phyloP scores from a whole-genome alignment of 2,797 vertebrate genomes.

The Pogonophryne albipinna region DNA sequence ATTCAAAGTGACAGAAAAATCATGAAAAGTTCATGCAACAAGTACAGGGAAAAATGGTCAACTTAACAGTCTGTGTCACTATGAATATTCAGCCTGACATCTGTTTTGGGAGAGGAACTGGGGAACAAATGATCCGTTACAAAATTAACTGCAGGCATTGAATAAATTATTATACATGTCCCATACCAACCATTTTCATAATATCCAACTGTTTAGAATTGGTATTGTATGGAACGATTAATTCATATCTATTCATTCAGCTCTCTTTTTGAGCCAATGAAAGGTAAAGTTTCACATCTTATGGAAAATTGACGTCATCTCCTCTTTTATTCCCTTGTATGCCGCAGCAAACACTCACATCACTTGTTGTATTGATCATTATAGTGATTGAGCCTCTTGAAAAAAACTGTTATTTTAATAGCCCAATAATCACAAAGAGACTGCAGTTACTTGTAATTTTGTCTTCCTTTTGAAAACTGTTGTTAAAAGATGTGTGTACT shows the following conservation, averaged over 20 bases:
- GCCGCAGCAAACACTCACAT: slow-evolving; percentile 14
- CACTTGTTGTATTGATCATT: slow-evolving; percentile 8
- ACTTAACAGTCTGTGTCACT: slow-evolving; percentile 21
- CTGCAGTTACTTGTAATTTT: background rate
- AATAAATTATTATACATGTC: slow-evolving; percentile 23
- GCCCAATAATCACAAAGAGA: background rate
- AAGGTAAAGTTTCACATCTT: slow-evolving; percentile 20
- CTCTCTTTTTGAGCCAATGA: slow-evolving; percentile 5
- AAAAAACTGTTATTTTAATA: background rate
- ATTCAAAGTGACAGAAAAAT: slow-evolving; percentile 50
- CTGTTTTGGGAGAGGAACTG: slow-evolving; percentile 13
- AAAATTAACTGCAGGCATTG: slow-evolving; percentile 9
- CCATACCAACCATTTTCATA: slow-evolving; percentile 27
- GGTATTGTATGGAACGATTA: slow-evolving; percentile 13
- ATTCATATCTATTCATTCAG: slow-evolving; percentile 10
- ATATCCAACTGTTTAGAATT: slow-evolving; percentile 36
- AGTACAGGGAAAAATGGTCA: slow-evolving; percentile 25
- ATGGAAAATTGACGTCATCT: slow-evolving; percentile 22
- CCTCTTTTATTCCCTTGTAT: slow-evolving; percentile 4
- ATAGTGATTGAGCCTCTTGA: background rate
- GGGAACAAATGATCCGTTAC: slow-evolving; percentile 13
- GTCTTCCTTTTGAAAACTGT: background rate
- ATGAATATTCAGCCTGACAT: slow-evolving; percentile 42
- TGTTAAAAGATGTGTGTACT: background rate
- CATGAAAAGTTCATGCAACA: slow-evolving; percentile 59